These are phyloP conservation scores for Chymomyza amoena DNA, from an alignment of 2,888 invertebrate genomes.

Conservation along the genomic window DNA sequence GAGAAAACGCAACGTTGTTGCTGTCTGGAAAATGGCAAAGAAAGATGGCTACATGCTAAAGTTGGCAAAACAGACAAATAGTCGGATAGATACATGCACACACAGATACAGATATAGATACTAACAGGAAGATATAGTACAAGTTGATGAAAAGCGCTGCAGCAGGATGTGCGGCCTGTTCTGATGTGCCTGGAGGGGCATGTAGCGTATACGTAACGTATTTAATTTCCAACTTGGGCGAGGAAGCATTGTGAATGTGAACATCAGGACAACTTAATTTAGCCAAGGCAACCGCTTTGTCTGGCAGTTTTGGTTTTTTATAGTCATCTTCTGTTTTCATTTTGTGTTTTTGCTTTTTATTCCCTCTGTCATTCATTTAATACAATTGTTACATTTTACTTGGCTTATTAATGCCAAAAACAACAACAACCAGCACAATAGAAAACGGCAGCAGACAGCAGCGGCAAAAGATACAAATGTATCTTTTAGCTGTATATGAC, in stretches of 20 bases:
- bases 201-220: constrained; percentile 20
- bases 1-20: constrained; percentile 1
- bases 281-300: constrained; percentile 17
- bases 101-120: constrained; percentile 24
- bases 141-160: neutral
- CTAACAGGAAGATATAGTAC: neutral
- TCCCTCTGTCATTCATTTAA: constrained; percentile 48
- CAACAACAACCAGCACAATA: constrained; percentile 21
- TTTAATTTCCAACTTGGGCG: constrained; percentile 55
- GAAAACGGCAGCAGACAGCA: constrained; percentile 29
- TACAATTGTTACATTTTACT: constrained; percentile 60
- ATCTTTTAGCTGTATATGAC: constrained; percentile 39
- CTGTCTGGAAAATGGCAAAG: constrained; percentile 28
- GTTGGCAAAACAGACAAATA: constrained; percentile 40
- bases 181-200: constrained; percentile 1
- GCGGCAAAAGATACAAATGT: constrained; percentile 55
- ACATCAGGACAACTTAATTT: constrained; percentile 39
- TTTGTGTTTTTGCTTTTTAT: constrained; percentile 18
- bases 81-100: constrained; percentile 19
- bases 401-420: constrained; percentile 67
- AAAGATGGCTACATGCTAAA: constrained; percentile 24
- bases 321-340: constrained; percentile 14
- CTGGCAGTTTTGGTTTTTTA: constrained; percentile 38
- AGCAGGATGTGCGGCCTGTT: constrained; percentile 7
- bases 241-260: constrained; percentile 13